Evolutionary conservation across 2,113 vertebrate genomes (phyloP).

Genomic region (Hydropotes inermis): DNA sequence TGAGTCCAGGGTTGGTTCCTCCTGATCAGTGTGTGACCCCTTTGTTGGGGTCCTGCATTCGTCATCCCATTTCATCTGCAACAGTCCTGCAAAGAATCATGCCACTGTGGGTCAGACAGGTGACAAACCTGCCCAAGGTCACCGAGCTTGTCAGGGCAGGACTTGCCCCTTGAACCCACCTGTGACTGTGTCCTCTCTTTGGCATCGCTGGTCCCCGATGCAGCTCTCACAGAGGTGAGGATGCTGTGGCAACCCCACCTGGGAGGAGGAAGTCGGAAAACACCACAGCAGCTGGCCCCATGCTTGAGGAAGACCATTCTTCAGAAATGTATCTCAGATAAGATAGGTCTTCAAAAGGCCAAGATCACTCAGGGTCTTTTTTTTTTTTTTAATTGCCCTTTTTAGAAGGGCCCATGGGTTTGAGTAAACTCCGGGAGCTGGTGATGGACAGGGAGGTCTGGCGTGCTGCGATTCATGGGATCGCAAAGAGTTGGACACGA

Average conservation of each 20-base stretch:
- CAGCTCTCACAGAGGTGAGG: background rate
- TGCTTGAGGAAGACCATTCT: background rate
- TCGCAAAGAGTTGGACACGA: too few relatives aligned
- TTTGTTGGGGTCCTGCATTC: fast-evolving
- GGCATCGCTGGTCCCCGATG: background rate
- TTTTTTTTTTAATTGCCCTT: background rate
- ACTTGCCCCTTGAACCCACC: background rate
- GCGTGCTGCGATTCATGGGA: too few relatives aligned
- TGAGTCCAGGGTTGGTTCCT: background rate
- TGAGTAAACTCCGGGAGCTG: too few relatives aligned
- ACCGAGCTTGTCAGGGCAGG: background rate
- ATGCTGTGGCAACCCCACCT: background rate
- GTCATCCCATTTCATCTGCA: background rate
- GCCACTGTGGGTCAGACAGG: background rate
- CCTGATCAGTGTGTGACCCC: fast-evolving
- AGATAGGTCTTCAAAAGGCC: background rate
- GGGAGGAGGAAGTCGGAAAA: background rate
- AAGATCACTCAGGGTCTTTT: background rate
- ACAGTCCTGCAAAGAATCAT: background rate
- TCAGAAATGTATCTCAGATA: background rate
- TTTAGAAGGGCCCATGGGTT: background rate
- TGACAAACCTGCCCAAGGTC: background rate
- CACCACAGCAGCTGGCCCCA: background rate
- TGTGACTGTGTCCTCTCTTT: background rate
- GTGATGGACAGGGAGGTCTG: too few relatives aligned